Evolutionary conservation across 1,140 invertebrate genomes (phyloP).

Genomic region (Zaprionus inermis): DNA sequence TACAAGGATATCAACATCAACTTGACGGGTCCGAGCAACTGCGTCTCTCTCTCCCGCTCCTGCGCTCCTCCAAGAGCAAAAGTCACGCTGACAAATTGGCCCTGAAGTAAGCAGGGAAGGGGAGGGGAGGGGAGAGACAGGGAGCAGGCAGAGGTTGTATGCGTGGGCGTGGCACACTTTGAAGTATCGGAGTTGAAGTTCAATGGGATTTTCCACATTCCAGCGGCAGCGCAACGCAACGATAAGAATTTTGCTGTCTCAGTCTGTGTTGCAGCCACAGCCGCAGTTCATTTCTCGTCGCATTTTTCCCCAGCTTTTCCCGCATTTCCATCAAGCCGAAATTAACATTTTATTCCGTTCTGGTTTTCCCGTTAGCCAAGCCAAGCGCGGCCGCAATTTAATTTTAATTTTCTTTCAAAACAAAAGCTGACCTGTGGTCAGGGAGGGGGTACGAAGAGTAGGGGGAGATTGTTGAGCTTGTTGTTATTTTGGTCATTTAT

Average conservation of each 20-base stretch:
- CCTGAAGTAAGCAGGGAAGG: not conserved
- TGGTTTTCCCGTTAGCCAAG: conserved; percentile 27
- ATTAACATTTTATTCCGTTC: conserved; percentile 42
- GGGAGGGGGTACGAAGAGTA: not conserved
- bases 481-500: conserved; percentile 70
- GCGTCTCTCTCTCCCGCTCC: conserved; percentile 2
- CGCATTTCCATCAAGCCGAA: conserved; percentile 27
- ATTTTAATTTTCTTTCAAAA: conserved; percentile 59
- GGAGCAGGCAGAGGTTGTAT: not conserved
- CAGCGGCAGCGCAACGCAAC: not conserved
- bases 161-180: not conserved
- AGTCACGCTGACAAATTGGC: conserved; percentile 36
- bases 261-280: no score
- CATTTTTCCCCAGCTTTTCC: not conserved
- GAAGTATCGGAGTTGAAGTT: conserved; percentile 9
- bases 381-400: conserved; percentile 68
- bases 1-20: conserved; percentile 15
- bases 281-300: not conserved
- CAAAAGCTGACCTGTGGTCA: not conserved
- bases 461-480: not conserved
- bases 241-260: conserved; percentile 15
- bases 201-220: conserved; percentile 3
- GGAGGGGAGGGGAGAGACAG: not conserved
- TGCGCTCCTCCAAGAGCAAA: conserved; percentile 31
- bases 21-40: no score